Evolutionary conservation across 64 coral and sea anemone genomes (phyloP), one percentile per base, ranked within the genome.

Genomic region (Dendrophyllia cribrosa): DNA sequence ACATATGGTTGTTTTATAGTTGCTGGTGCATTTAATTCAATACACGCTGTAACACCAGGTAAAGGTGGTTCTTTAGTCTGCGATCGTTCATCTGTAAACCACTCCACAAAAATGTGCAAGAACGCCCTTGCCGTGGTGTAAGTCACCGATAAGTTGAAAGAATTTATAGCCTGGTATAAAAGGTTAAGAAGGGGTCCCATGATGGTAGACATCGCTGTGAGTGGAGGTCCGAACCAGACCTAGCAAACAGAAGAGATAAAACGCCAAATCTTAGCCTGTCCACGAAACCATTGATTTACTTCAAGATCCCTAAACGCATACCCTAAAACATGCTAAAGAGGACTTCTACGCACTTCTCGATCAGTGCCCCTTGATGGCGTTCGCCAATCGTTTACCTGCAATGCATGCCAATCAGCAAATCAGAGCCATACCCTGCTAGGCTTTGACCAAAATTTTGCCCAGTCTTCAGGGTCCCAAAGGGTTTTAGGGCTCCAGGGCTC

Each of bases 11-110:
- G 81, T 1, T 95, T 70, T 58, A 66, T 82, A 48, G 79, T 90
- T n/a, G 87, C 93, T 78, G 88, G 88, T n/a, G 60, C 43, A 45
- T 68, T 44, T 26, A 89, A 94, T 49, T 89, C 78, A 73, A 72
- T 89, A 15, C 87, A 94, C 76, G 88, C 13, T 76, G 92, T 94
- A 16, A 83, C 14, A 19, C 78, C 87, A 49, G 86, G 86, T 6
- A 89, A 75, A 76, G 93, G 88, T 68, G 72, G 79, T 55, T 89
- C 73, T 6, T 43, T 75, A 43, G 15, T 20, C 58, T 9, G 58
- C 4, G 58, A 60, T 4, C 4, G 58, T 60, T 9, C 58, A 12
- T 60, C 10, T 60, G 58, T 60, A 60, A 60, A 60, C 58, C 16
- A 60, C 58, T 60, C 58, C 58, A 60, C 58, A 2, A 60, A 60